These are phyloP conservation scores for Drosophila paranaensis DNA, from an alignment of 2,888 invertebrate species.

Conservation along the genomic window DNA sequence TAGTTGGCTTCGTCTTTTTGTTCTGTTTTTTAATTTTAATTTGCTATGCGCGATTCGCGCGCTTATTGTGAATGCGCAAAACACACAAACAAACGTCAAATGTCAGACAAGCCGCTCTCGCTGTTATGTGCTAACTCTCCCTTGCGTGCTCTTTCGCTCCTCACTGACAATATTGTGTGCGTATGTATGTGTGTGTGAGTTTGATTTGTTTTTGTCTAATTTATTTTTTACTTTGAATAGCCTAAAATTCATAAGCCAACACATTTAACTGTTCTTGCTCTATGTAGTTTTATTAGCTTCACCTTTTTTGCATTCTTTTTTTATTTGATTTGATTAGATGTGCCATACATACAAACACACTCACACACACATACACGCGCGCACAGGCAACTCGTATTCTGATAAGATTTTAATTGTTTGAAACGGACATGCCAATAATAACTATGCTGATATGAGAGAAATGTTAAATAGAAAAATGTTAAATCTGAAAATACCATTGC, in stretches of 20 bases:
- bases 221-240: slow-evolving; percentile 30
- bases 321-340: slow-evolving; percentile 38
- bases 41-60: slow-evolving; percentile 76
- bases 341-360: slow-evolving; percentile 14
- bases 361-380: slow-evolving; percentile 4
- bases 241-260: slow-evolving; percentile 3
- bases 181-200: slow-evolving; percentile 30
- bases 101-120: slow-evolving; percentile 64
- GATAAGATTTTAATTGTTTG: slow-evolving; percentile 72
- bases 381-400: slow-evolving; percentile 49
- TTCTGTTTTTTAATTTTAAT: slow-evolving; percentile 56
- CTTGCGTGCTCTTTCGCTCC: slow-evolving; percentile 9
- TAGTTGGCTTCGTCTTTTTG: slow-evolving; percentile 34
- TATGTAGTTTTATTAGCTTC: slow-evolving; percentile 9
- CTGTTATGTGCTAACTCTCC: slow-evolving; percentile 24
- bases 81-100: slow-evolving; percentile 72
- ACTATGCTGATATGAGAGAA: slow-evolving; percentile 19
- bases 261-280: background rate
- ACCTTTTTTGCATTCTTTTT: slow-evolving; percentile 10
- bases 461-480: slow-evolving; percentile 9
- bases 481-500: background rate
- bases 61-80: slow-evolving; percentile 72
- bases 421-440: slow-evolving; percentile 68
- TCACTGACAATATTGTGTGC: background rate
- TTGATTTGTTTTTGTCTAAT: slow-evolving; percentile 52